Conservation (phyloP, 2,797 vertebrate genomes). For the Pseudocheirus occidentalis region DNA sequence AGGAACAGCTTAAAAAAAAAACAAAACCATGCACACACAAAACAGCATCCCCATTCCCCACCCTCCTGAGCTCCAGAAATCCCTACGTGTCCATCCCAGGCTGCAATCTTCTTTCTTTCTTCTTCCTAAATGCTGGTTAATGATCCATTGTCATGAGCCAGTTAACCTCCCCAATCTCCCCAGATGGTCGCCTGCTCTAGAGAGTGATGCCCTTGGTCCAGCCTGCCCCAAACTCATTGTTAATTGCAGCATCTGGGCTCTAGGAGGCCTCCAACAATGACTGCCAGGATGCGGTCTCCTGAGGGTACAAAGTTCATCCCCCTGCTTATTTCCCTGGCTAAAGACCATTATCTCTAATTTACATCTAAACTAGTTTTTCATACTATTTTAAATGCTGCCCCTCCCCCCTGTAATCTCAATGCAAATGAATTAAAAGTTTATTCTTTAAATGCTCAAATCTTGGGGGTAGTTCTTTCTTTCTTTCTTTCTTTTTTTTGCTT, state of each 20-base stretch:
- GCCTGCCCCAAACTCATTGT: slow-evolving; percentile 58
- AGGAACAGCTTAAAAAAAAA: slow-evolving; percentile 37
- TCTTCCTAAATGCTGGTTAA: slow-evolving; percentile 67
- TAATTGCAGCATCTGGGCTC: slow-evolving; percentile 72
- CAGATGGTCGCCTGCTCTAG: slow-evolving; percentile 65
- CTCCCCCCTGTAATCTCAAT: slow-evolving; percentile 83
- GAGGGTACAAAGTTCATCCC: slow-evolving; percentile 78
- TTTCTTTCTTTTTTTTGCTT: slow-evolving; percentile 70
- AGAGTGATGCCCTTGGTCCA: slow-evolving; percentile 65
- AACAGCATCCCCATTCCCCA: background rate
- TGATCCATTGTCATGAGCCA: slow-evolving; percentile 62
- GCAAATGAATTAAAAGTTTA: slow-evolving; percentile 86
- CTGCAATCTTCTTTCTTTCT: slow-evolving; percentile 64
- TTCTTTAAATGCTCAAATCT: slow-evolving; percentile 83
- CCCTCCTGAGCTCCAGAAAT: slow-evolving; percentile 32
- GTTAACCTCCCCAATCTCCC: slow-evolving; percentile 66
- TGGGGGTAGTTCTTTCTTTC: slow-evolving; percentile 80
- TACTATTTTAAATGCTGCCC: slow-evolving; percentile 83
- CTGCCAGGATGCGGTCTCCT: slow-evolving; percentile 61
- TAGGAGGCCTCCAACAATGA: slow-evolving; percentile 51
- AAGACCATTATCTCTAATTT: slow-evolving; percentile 86
- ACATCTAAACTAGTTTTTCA: slow-evolving; percentile 87
- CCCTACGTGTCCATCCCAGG: slow-evolving; percentile 64
- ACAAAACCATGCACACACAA: background rate
- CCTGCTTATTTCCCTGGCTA: slow-evolving; percentile 79